Evolutionary conservation across 2,797 vertebrate genomes (phyloP).

Genomic region (Fringilla coelebs): DNA sequence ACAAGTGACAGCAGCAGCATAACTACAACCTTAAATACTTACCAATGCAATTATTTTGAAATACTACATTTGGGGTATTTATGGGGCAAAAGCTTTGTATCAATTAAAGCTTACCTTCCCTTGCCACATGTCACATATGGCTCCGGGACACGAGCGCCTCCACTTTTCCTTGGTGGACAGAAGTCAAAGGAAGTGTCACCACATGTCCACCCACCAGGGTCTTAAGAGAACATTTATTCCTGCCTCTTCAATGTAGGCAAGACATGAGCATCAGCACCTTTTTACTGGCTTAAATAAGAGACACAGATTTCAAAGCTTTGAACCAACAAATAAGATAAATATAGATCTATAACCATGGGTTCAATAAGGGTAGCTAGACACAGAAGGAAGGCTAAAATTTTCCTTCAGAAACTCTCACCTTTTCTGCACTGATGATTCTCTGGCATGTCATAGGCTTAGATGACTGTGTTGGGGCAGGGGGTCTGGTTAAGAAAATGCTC

Average conservation of each 20-base stretch:
- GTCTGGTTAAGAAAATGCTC: background rate
- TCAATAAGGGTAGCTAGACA: background rate
- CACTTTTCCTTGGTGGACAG: background rate
- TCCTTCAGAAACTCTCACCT: background rate
- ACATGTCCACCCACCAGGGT: background rate
- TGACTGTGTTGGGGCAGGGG: background rate
- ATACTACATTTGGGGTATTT: background rate
- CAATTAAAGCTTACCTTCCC: background rate
- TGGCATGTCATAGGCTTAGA: background rate
- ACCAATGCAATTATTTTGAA: background rate
- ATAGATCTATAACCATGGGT: background rate
- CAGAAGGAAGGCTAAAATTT: background rate
- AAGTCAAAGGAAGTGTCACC: background rate
- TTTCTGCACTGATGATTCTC: background rate
- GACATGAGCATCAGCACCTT: background rate
- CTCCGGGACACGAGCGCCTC: background rate
- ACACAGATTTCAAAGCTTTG: background rate
- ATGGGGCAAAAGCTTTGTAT: background rate
- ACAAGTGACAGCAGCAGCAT: background rate
- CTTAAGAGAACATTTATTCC: background rate
- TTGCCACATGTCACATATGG: rapidly evolving
- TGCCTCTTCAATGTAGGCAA: background rate
- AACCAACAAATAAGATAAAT: background rate
- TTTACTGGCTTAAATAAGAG: background rate
- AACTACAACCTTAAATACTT: background rate